Evolutionary conservation across 2,888 invertebrate species (phyloP).

Genomic region (Plagodis dolabraria): DNA sequence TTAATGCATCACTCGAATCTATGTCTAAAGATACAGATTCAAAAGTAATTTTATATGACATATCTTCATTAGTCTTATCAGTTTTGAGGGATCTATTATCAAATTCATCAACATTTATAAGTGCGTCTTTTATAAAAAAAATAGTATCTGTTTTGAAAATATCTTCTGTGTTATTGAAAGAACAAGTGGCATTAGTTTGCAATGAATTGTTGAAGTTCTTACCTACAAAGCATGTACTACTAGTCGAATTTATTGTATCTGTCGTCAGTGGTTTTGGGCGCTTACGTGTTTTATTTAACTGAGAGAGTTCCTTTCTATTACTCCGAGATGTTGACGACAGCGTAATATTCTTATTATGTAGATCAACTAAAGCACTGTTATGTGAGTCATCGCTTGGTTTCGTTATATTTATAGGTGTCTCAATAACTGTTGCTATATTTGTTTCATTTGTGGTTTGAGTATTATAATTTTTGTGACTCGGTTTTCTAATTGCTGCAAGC

Average conservation of each 20-base stretch:
- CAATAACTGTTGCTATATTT: neutral
- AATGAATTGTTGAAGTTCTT: neutral
- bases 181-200: neutral
- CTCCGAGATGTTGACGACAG: neutral
- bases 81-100: too few species aligned
- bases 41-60: constrained; percentile 2
- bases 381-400: neutral
- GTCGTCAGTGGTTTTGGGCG: neutral
- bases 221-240: neutral
- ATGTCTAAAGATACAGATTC: neutral
- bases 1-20: neutral
- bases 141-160: too few species aligned
- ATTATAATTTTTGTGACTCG: constrained; percentile 6
- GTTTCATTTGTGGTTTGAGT: too few species aligned
- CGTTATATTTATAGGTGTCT: neutral
- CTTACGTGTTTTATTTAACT: neutral
- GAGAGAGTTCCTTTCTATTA: neutral
- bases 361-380: neutral
- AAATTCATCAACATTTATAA: too few species aligned
- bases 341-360: neutral
- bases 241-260: neutral
- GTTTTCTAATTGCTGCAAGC: neutral
- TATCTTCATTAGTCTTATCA: too few species aligned
- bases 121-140: too few species aligned
- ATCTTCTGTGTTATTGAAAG: too few species aligned